Evolutionary conservation across 1,140 invertebrate species (phyloP).

Genomic region (Acromyrmex charruanus): DNA sequence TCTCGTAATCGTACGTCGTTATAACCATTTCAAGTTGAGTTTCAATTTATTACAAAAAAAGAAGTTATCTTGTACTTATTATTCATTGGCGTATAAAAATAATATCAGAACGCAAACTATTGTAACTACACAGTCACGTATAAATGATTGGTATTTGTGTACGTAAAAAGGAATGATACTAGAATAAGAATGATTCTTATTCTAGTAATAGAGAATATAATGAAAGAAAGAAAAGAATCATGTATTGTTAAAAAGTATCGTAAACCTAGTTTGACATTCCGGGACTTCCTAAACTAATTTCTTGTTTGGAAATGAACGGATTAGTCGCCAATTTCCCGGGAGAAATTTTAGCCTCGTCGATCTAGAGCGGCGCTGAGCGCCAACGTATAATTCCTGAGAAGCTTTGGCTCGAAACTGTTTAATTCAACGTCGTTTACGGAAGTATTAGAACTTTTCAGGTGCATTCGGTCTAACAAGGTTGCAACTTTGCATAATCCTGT

Average conservation of each 20-base stretch:
- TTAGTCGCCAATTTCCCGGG: constrained; percentile 62
- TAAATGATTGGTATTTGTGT: background rate
- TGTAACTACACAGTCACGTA: background rate
- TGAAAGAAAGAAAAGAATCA: background rate
- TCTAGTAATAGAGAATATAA: background rate
- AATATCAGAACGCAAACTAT: background rate
- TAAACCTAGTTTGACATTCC: constrained; percentile 43
- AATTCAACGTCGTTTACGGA: constrained; percentile 64
- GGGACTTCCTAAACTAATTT: constrained; percentile 57
- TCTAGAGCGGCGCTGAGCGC: constrained; percentile 40
- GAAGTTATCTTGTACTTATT: background rate
- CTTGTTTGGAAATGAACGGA: constrained; percentile 60
- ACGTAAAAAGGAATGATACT: background rate
- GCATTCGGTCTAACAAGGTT: constrained; percentile 63
- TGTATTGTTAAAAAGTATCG: constrained; percentile 15
- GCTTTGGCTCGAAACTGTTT: constrained; percentile 61
- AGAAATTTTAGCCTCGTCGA: constrained; percentile 63
- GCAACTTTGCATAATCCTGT: constrained; percentile 64
- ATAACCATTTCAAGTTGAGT: background rate
- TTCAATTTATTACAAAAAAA: background rate
- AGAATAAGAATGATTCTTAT: background rate
- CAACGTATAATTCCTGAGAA: constrained; percentile 62
- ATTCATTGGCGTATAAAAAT: background rate
- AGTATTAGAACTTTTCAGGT: constrained; percentile 66
- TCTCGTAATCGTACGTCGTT: background rate